These are phyloP conservation scores for Leucophenga montana DNA, from an alignment of 2,888 invertebrate genomes.

Conservation along the genomic window DNA sequence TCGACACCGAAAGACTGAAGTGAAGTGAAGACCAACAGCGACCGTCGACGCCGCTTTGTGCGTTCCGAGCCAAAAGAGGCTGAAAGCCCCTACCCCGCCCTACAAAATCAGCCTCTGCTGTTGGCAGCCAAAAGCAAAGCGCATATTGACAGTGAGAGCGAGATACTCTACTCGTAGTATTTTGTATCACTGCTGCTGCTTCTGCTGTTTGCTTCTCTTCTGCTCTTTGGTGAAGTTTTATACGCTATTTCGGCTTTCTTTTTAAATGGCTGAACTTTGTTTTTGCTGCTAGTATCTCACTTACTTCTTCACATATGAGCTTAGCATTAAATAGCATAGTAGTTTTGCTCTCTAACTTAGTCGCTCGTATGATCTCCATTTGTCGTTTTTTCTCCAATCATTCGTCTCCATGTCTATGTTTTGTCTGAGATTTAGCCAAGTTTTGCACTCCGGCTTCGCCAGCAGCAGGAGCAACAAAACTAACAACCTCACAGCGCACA, in stretches of 20 bases:
- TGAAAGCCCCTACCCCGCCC: conserved; percentile 55
- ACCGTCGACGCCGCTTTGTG: conserved; percentile 25
- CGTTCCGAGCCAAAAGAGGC: conserved; percentile 28
- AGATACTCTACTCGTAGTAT: neutral
- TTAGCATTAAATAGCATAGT: neutral
- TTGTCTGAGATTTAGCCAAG: conserved; percentile 27
- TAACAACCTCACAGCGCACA: neutral
- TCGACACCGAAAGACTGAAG: conserved; percentile 64
- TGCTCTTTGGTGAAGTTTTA: conserved; percentile 18
- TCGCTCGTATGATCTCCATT: neutral
- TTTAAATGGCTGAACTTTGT: too few relatives aligned
- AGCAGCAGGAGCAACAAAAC: neutral
- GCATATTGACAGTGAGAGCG: neutral
- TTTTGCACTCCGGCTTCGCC: neutral
- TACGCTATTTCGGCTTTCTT: conserved; percentile 10
- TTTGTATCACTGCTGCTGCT: conserved; percentile 8
- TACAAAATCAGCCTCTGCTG: conserved; percentile 8
- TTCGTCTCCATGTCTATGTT: neutral
- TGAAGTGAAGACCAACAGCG: conserved; percentile 17
- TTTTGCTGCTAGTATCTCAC: too few relatives aligned
- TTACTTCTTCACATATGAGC: too few relatives aligned
- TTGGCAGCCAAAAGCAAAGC: conserved; percentile 35
- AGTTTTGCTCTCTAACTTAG: conserved; percentile 1
- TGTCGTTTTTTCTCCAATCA: neutral
- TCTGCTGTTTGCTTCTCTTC: neutral